Base-by-base conservation (phyloP, 2,113 vertebrate species). In the Proterorhinus semilunaris region DNA sequence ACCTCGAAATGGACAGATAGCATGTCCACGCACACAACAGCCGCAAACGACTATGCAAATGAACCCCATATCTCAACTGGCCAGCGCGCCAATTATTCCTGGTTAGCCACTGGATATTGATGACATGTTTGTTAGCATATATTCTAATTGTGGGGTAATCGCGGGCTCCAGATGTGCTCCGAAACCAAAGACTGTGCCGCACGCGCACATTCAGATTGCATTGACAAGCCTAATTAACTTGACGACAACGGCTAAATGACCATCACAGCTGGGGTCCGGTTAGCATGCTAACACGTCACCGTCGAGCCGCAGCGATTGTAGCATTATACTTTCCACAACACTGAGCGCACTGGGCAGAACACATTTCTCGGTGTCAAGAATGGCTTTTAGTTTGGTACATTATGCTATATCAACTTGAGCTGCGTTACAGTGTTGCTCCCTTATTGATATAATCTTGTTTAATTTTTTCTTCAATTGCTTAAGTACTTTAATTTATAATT, bases 201-300 rank as follows among this genome's bases (percentile, higher is more conserved):
- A 42, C 63, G 62, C 8, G 52, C 73, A 81, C 71, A 76, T 75
- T 83, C 73, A 83, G 82, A 90, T 88, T 83, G 82, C 85, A 69
- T 75, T 72, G 84, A 86, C 86, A 87, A 83, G 68, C 62, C 76
- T 87, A 86, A 91, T 90, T 88, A 89, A 82, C 76, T 82, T 76
- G 84, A 84, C 86, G 81, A 83, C 83, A 87, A 83, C 76, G 81
- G 79, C 80, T 88, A 85, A 81, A 81, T 87, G 65, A 66, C 68
- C 67, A 79, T 77, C 79, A 81, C 82, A 88, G 83, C 88, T 86
- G 87, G 79, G 80, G 68, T 74, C 74, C 58, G 77, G 84, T 86
- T 75, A 84, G 69, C 71, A 64, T 81, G 79, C 83, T 86, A 76
- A 80, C 80, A 84, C 81, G 83, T 90, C 82, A 86, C 67, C 75